phyloP scores from a whole-genome alignment of 2,888 invertebrate genomes.

The Scaptodrosophila latifasciaeformis region DNA sequence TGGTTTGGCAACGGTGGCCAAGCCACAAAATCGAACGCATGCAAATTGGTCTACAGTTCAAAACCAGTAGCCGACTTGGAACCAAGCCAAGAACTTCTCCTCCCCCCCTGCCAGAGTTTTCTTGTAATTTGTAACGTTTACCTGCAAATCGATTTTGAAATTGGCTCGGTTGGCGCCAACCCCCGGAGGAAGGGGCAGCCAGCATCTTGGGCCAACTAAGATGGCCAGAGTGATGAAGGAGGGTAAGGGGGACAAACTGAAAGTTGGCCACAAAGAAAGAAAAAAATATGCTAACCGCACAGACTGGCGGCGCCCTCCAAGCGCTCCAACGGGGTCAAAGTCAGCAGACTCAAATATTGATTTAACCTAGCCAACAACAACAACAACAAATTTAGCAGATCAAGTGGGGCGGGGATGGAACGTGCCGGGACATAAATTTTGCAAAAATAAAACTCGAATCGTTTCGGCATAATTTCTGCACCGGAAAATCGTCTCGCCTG shows the following conservation, averaged over 20 bases:
- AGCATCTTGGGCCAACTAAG: not conserved
- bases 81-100: not conserved
- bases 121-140: slow-evolving; percentile 61
- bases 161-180: slow-evolving; percentile 62
- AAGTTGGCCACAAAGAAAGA: too few relatives aligned
- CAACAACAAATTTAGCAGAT: too few relatives aligned
- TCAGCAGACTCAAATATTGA: not conserved
- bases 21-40: slow-evolving; percentile 36
- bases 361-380: not conserved
- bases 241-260: too few relatives aligned
- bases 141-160: slow-evolving; percentile 65
- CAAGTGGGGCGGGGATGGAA: too few relatives aligned
- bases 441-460: too few relatives aligned
- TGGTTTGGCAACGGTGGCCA: too few relatives aligned
- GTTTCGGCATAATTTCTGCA: too few relatives aligned
- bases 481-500: too few relatives aligned
- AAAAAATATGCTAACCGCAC: not conserved
- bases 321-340: not conserved
- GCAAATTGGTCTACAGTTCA: slow-evolving; percentile 54
- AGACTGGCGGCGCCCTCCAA: not conserved
- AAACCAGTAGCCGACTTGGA: not conserved
- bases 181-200: slow-evolving; percentile 35
- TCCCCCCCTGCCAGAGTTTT: not conserved
- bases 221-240: not conserved
- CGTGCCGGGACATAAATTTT: too few relatives aligned